Conservation (phyloP, 2,113 vertebrate species). For the Anhinga rufa region DNA sequence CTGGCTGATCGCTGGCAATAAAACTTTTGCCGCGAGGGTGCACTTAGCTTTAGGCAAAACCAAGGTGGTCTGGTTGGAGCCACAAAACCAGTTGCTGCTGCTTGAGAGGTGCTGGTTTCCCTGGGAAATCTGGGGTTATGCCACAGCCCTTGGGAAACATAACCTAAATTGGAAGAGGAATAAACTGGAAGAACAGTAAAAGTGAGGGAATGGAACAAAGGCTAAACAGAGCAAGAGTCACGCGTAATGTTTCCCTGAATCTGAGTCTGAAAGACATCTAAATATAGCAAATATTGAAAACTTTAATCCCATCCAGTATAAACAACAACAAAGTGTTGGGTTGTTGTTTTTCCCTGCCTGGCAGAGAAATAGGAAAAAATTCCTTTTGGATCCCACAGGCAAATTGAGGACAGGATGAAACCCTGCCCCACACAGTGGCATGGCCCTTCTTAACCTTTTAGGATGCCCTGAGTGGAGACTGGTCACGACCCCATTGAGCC, state of each 20-base stretch:
- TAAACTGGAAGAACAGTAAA: neutral
- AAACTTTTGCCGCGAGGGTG: neutral
- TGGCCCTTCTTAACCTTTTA: neutral
- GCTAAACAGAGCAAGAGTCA: neutral
- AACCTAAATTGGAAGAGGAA: neutral
- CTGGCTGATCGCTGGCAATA: neutral
- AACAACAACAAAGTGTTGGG: neutral
- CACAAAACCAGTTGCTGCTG: neutral
- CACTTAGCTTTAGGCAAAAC: neutral
- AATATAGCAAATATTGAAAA: conserved; percentile 65
- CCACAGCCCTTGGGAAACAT: neutral
- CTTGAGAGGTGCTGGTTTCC: neutral
- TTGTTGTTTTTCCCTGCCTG: conserved; percentile 39
- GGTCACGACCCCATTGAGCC: accelerated
- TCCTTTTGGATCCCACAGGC: neutral
- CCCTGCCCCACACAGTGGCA: neutral
- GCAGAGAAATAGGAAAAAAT: conserved; percentile 25
- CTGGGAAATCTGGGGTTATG: neutral
- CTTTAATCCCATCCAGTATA: neutral
- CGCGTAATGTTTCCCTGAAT: neutral
- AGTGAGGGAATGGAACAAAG: neutral
- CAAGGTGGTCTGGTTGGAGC: neutral
- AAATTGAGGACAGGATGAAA: conserved; percentile 1
- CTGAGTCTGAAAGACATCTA: conserved; percentile 13
- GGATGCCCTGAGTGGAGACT: accelerated